Conservation (phyloP, 2,113 vertebrate genomes). For the Isichthys henryi region DNA sequence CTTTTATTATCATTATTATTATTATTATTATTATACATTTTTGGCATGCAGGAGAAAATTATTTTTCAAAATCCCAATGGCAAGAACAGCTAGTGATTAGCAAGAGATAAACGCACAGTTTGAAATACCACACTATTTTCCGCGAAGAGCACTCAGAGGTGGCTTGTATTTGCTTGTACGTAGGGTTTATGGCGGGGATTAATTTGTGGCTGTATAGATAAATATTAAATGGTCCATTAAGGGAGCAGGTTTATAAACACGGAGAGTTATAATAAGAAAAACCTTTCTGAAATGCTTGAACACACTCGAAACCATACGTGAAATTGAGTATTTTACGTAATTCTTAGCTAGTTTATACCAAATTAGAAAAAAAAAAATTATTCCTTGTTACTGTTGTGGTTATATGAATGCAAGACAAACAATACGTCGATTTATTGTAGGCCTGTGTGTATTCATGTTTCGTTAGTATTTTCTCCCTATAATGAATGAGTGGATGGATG, state of each 20-base stretch:
- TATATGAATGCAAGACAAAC: not conserved
- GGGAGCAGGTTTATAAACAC: not conserved
- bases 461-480: not conserved
- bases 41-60: not conserved
- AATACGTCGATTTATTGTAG: not conserved
- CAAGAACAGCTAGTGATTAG: not conserved
- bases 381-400: not conserved
- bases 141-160: not conserved
- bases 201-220: not conserved
- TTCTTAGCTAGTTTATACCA: not conserved
- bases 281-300: not conserved
- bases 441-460: not conserved
- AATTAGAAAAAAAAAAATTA: not conserved
- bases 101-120: not conserved
- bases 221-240: not conserved
- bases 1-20: not conserved
- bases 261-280: not conserved
- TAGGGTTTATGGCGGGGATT: not conserved
- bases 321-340: not conserved
- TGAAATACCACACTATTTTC: not conserved
- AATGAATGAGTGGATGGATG: not conserved
- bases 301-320: not conserved
- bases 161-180: not conserved
- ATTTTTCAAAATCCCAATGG: not conserved
- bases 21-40: not conserved